Conservation (phyloP, 2,113 vertebrate genomes). For the Agapornis roseicollis region DNA sequence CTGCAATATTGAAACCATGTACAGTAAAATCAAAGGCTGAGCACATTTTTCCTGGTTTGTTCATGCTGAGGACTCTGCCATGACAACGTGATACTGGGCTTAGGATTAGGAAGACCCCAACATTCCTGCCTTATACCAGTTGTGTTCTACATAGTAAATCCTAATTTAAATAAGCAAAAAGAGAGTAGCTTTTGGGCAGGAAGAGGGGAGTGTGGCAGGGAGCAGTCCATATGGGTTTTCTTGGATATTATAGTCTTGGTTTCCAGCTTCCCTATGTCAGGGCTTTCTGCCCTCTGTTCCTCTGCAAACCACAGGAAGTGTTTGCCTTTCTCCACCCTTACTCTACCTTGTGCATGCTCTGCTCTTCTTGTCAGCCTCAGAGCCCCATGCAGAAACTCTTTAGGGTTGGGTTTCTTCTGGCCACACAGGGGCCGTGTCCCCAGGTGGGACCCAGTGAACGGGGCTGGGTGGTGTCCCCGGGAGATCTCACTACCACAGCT, state of each 20-base stretch:
- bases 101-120: not conserved
- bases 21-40: not conserved
- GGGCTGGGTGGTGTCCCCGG: not conserved
- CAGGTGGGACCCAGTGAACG: not conserved
- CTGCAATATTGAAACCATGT: not conserved
- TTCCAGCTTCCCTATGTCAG: not conserved
- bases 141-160: not conserved
- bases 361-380: not conserved
- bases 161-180: not conserved
- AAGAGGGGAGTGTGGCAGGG: not conserved
- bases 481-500: not conserved
- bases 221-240: rapidly evolving
- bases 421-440: rapidly evolving
- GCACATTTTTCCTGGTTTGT: not conserved
- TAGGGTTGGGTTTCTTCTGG: not conserved
- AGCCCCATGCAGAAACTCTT: not conserved
- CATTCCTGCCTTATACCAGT: not conserved
- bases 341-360: not conserved
- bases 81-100: not conserved
- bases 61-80: not conserved
- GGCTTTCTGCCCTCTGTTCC: not conserved
- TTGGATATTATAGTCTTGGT: not conserved
- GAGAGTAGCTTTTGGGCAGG: not conserved
- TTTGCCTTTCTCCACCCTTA: not conserved
- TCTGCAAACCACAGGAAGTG: rapidly evolving